phyloP scores from a whole-genome alignment of 2,113 vertebrate species.

The Sarotherodon lohbergeri region DNA sequence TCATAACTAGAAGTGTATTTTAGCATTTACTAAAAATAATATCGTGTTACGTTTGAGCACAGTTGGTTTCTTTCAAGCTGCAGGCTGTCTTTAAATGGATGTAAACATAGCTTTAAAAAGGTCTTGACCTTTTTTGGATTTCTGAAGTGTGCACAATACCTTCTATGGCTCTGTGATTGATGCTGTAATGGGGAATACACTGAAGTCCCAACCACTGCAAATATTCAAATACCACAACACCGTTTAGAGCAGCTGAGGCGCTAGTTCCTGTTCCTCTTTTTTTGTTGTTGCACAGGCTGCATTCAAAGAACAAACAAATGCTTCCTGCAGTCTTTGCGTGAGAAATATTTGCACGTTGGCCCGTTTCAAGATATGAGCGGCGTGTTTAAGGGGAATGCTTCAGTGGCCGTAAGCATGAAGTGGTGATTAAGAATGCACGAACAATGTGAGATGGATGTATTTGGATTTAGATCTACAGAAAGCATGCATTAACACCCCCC shows the following conservation, averaged over 20 bases:
- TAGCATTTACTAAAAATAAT: neutral
- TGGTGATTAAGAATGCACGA: neutral
- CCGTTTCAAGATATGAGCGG: neutral
- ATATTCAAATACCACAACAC: neutral
- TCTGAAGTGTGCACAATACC: neutral
- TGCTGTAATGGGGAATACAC: neutral
- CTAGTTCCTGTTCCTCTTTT: conserved; percentile 23
- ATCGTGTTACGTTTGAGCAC: neutral
- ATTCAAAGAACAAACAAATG: neutral
- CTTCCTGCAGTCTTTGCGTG: neutral
- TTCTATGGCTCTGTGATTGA: neutral
- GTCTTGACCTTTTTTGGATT: neutral
- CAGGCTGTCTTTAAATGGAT: neutral
- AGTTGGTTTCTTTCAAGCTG: neutral
- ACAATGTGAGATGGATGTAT: neutral
- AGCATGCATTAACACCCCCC: neutral
- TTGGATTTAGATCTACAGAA: neutral
- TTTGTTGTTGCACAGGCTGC: neutral
- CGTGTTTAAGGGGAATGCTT: neutral
- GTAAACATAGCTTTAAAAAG: neutral
- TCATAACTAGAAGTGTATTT: neutral
- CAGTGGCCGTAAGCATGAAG: neutral
- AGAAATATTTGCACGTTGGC: neutral
- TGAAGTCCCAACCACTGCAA: neutral
- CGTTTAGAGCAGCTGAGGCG: neutral